phyloP scores from a whole-genome alignment of 2,888 invertebrate genomes.

The Amphipoea oculea region DNA sequence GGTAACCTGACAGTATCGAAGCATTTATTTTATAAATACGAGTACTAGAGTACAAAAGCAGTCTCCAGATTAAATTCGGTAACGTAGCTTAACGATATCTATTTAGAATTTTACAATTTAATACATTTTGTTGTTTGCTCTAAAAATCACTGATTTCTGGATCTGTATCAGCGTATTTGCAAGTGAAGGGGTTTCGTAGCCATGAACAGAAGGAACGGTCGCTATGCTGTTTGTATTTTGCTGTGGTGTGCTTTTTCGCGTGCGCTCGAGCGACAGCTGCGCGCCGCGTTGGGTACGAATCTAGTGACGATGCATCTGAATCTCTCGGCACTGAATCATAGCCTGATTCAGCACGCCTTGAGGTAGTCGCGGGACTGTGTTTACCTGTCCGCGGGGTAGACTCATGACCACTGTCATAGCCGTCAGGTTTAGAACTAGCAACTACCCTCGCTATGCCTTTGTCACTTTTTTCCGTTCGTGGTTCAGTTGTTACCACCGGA shows the following conservation, averaged over 20 bases:
- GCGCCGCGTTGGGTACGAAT: slow-evolving; percentile 91
- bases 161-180: slow-evolving; percentile 94
- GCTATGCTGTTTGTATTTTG: slow-evolving; percentile 93
- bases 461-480: slow-evolving; percentile 91
- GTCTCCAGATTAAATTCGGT: slow-evolving; percentile 91
- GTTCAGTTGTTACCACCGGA: slow-evolving; percentile 91
- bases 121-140: slow-evolving; percentile 70
- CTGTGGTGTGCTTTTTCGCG: slow-evolving; percentile 89
- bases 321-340: slow-evolving; percentile 97
- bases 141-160: slow-evolving; percentile 92
- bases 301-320: slow-evolving; percentile 96
- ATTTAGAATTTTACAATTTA: slow-evolving; percentile 75
- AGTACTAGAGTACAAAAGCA: slow-evolving; percentile 89
- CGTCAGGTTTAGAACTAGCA: slow-evolving; percentile 92
- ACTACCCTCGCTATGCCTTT: slow-evolving; percentile 92
- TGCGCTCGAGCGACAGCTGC: slow-evolving; percentile 88
- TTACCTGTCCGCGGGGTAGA: slow-evolving; percentile 95
- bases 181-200: slow-evolving; percentile 94
- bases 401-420: slow-evolving; percentile 96
- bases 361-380: slow-evolving; percentile 94
- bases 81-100: slow-evolving; percentile 88
- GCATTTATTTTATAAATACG: slow-evolving; percentile 85
- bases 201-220: slow-evolving; percentile 94
- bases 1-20: slow-evolving; percentile 88
- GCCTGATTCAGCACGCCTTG: slow-evolving; percentile 96